Conservation (phyloP, 2,888 invertebrate species). For the Stegophylla sp. region DNA sequence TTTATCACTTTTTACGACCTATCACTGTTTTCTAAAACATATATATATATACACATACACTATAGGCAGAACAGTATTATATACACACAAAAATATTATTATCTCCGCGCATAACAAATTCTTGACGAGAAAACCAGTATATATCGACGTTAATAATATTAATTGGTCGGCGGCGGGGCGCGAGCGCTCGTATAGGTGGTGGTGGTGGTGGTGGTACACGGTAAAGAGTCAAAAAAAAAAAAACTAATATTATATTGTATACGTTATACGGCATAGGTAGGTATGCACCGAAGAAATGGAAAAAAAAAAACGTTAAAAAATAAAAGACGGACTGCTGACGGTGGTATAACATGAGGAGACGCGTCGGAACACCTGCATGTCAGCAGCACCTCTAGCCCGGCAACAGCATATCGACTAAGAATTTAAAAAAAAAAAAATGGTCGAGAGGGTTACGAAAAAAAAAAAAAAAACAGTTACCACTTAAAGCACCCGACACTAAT, state of each 20-base stretch:
- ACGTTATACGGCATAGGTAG: no score
- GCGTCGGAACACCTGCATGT: no score
- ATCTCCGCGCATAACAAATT: constrained; percentile 38
- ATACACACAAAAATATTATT: not conserved
- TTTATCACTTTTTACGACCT: constrained; percentile 58
- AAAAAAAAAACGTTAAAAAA: not conserved
- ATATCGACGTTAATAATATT: constrained; percentile 48
- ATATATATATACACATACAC: constrained; percentile 15
- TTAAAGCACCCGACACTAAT: no score
- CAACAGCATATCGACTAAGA: no score
- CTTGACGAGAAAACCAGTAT: constrained; percentile 56
- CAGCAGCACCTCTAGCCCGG: no score
- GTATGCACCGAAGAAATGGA: not conserved
- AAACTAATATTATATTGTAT: not conserved
- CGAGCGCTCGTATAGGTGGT: not conserved
- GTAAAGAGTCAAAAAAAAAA: not conserved
- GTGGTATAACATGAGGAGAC: no score
- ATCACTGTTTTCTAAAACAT: constrained; percentile 39
- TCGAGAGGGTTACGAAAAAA: no score
- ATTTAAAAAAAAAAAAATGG: not conserved
- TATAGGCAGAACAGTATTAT: not conserved
- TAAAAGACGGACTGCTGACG: not conserved
- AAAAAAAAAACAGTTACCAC: no score
- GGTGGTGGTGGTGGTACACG: no score
- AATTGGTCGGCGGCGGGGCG: constrained; percentile 2